A percentile compares a stretch with the other conserved stretches of the same genome.
Evolutionary conservation across 2,888 invertebrate species (phyloP).

Genomic region (Eulithis prunata): DNA sequence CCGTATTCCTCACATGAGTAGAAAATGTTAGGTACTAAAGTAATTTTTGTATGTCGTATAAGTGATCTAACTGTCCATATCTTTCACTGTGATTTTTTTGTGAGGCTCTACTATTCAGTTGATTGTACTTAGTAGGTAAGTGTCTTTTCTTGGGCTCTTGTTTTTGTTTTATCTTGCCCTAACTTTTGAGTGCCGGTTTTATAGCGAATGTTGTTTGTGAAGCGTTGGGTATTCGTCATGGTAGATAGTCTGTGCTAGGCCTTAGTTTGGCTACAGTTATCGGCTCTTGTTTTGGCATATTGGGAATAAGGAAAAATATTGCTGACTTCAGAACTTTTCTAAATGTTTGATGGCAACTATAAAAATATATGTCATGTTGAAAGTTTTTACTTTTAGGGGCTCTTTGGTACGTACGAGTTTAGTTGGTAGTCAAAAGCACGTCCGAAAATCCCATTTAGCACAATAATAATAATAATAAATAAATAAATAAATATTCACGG

Average conservation of each 20-base stretch:
- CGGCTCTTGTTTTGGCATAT: neutral
- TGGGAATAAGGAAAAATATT: no score
- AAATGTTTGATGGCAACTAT: no score
- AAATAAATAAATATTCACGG: no score
- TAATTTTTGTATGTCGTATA: neutral
- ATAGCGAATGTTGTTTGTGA: conserved; percentile 29
- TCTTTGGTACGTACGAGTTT: no score
- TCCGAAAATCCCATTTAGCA: no score
- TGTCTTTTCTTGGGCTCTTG: conserved; percentile 25
- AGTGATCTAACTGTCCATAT: neutral
- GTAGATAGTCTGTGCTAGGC: neutral
- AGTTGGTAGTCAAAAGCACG: no score
- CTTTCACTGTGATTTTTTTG: conserved; percentile 11
- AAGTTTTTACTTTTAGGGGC: no score
- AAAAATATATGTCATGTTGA: no score
- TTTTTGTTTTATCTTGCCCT: conserved; percentile 31
- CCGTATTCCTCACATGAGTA: no score
- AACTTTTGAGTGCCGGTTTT: conserved; percentile 32
- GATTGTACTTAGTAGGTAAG: conserved; percentile 23
- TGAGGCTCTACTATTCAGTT: conserved; percentile 23
- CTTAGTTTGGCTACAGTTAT: neutral
- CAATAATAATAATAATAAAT: no score
- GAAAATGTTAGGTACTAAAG: no score
- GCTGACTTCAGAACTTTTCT: no score
- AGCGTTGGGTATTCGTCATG: conserved; percentile 12